Evolutionary conservation across 2,797 vertebrate genomes (phyloP).

Genomic region (Atherinosoma microstoma): DNA sequence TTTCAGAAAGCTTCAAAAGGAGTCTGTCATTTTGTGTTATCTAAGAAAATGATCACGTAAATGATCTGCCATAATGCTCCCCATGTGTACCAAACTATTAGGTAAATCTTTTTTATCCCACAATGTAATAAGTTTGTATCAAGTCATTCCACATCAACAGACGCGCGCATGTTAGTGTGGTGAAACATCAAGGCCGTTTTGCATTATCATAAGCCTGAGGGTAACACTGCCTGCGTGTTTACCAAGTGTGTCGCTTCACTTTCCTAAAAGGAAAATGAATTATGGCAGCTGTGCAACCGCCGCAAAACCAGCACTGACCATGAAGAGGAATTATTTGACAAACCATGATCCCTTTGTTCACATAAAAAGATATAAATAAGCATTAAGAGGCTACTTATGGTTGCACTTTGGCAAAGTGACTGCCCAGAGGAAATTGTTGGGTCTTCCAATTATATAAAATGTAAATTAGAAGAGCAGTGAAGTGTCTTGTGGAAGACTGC

Average conservation of each 20-base stretch:
- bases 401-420: neutral
- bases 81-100: conserved; percentile 12
- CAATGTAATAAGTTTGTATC: conserved; percentile 36
- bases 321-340: conserved; percentile 22
- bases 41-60: conserved; percentile 11
- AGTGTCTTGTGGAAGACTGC: too few relatives aligned
- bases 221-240: conserved; percentile 25
- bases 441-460: neutral
- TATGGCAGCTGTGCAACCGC: conserved; percentile 25
- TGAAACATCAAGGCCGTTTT: conserved; percentile 41
- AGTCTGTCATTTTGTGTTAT: conserved; percentile 28
- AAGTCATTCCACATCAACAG: conserved; percentile 12
- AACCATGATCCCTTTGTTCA: conserved; percentile 11
- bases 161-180: conserved; percentile 31
- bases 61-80: neutral
- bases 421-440: neutral
- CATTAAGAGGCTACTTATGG: neutral
- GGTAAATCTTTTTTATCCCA: conserved; percentile 6
- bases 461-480: neutral
- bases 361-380: conserved; percentile 10
- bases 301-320: conserved; percentile 10
- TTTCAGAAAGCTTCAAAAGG: conserved; percentile 17
- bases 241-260: conserved; percentile 34
- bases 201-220: conserved; percentile 29
- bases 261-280: conserved; percentile 26